Conservation (phyloP, 1,140 invertebrate genomes). For the Brachionus calyciflorus region DNA sequence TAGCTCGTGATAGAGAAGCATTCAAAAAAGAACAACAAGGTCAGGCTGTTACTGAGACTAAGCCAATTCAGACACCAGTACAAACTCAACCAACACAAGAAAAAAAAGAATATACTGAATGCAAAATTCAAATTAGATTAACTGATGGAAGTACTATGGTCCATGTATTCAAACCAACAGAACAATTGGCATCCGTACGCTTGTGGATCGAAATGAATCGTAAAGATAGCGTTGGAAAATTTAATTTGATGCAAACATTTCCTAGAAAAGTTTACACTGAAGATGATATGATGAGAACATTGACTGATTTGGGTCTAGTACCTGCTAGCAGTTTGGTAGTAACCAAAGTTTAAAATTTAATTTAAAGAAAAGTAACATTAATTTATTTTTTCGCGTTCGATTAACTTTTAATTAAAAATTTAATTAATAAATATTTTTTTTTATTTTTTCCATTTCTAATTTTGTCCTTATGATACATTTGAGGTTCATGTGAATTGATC, state of each 20-base stretch:
- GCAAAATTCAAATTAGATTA: constrained; percentile 33
- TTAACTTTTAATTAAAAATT: too few species aligned
- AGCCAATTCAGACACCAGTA: not conserved
- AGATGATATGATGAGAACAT: constrained; percentile 29
- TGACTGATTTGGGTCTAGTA: constrained; percentile 40
- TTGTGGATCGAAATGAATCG: constrained; percentile 42
- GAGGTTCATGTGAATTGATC: too few species aligned
- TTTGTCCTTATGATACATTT: too few species aligned
- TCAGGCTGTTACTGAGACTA: not conserved
- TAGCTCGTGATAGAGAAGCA: constrained; percentile 33
- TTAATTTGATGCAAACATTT: constrained; percentile 44
- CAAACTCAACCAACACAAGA: not conserved
- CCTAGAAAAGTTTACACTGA: constrained; percentile 38
- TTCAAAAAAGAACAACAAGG: constrained; percentile 3
- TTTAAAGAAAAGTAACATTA: too few species aligned
- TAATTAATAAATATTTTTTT: too few species aligned
- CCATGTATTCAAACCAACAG: not conserved
- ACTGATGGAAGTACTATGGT: constrained; percentile 26
- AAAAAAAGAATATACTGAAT: constrained; percentile 42
- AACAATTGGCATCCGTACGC: not conserved
- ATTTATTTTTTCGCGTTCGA: too few species aligned
- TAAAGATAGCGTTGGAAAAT: not conserved
- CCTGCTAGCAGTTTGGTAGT: constrained; percentile 19
- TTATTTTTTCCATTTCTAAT: too few species aligned
- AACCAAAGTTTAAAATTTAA: not conserved